These are phyloP conservation scores for Alcis repandata DNA, from an alignment of 2,888 invertebrate species.

Conservation along the genomic window DNA sequence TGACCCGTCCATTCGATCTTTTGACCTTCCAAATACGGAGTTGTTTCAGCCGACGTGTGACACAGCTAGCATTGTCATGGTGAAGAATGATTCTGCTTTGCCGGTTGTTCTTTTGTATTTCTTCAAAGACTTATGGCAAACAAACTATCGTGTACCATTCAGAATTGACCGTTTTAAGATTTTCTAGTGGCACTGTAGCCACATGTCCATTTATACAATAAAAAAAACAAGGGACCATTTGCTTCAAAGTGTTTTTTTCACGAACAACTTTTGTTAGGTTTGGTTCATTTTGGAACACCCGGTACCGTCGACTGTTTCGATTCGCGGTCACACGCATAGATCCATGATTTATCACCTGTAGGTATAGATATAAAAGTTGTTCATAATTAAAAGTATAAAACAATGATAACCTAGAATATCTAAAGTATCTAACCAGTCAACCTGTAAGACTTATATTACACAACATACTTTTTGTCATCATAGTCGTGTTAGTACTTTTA, in stretches of 20 bases:
- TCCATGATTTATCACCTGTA: slow-evolving; percentile 7
- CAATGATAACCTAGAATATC: too few species aligned
- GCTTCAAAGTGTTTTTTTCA: slow-evolving; percentile 2
- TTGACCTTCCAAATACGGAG: slow-evolving; percentile 2
- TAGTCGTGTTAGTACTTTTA: too few species aligned
- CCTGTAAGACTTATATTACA: too few species aligned
- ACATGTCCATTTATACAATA: neutral
- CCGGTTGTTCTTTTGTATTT: neutral
- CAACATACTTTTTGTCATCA: too few species aligned
- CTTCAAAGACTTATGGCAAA: neutral
- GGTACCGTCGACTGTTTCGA: neutral
- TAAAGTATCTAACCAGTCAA: too few species aligned
- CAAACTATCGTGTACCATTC: neutral
- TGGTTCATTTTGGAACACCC: slow-evolving; percentile 1
- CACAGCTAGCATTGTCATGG: neutral
- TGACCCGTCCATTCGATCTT: slow-evolving; percentile 1
- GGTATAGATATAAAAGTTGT: too few species aligned
- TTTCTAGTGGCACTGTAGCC: neutral
- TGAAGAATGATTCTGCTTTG: neutral
- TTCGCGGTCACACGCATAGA: slow-evolving; percentile 1
- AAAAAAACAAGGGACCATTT: neutral
- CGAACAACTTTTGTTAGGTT: too few species aligned
- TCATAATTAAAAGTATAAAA: too few species aligned
- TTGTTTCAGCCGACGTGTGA: too few species aligned
- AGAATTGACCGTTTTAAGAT: neutral